Evolutionary conservation across 2,113 vertebrate genomes (phyloP).

Genomic region (Elaphurus davidianus): DNA sequence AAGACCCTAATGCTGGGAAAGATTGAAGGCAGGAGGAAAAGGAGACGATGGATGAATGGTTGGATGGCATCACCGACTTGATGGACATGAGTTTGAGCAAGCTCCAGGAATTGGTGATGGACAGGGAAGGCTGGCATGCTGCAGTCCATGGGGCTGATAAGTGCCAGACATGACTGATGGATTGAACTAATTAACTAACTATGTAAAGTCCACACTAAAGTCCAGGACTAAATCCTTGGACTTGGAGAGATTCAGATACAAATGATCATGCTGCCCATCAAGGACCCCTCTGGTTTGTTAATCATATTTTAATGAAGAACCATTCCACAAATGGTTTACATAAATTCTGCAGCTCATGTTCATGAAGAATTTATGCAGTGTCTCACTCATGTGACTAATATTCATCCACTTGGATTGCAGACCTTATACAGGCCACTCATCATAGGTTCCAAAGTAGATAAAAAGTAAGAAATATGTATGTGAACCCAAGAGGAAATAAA

Average conservation of each 20-base stretch:
- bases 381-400: not conserved
- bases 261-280: not conserved
- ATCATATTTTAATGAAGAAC: not conserved
- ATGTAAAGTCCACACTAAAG: no score
- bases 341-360: not conserved
- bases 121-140: not conserved
- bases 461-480: not conserved
- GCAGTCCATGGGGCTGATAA: not conserved
- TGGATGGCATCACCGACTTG: not conserved
- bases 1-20: not conserved
- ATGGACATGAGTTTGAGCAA: not conserved
- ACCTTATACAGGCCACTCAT: not conserved
- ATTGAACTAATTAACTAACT: not conserved
- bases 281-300: not conserved
- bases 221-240: not conserved
- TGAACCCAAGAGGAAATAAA: not conserved
- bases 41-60: not conserved
- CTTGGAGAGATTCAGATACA: not conserved
- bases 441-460: not conserved
- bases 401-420: not conserved
- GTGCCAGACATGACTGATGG: accelerated
- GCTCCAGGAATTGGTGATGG: not conserved
- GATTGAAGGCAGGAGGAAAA: not conserved
- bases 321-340: not conserved
- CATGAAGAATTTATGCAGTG: not conserved